Base-by-base conservation (phyloP, 2,888 invertebrate genomes). In the Rhodophaea formosa region DNA sequence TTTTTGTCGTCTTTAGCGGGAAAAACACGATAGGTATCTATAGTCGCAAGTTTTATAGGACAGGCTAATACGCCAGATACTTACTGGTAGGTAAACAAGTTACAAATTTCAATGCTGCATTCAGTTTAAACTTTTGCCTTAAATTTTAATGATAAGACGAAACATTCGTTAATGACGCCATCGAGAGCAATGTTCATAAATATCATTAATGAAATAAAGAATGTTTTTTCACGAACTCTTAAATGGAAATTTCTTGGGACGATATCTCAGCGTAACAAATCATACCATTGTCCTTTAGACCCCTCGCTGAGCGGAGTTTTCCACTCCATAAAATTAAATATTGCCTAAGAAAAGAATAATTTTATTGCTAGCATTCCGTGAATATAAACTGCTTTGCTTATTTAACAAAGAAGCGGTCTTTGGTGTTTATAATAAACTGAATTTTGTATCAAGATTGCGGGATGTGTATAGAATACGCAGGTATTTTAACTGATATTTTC, bases 251-350 rank as follows among this genome's bases (percentile, higher is more conserved):
- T 62, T 57, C 58, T 59, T 45, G 58, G 61, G 62, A 63, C 16
- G 62, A 65, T 62, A 65, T 62, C 61, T 58, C 53, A 8, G 53
- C 45, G 62, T 57, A 62, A 65, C 64, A 65, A 65, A 65, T 65
- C 62, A 65, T 65, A 57, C 59, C 59, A 63, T 65, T 65, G 65
- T 65, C 60, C 62, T 47, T 29, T 30, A 46, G 57, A 45, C 57
- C 60, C 62, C 65, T 62, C 62, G 57, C 57, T 35, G 59, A 30
- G 43, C 46, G 46, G 61, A 60, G 62, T 65, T 65, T 65, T 63
- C 65, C 62, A 65, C 65, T 62, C 62, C 65, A 65, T 65, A 63
- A 65, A 65, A 65, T 65, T 63, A 63, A 65, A 65, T 65, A 65
- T 65, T 62, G 61, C 60, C 30, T 54, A 53, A 52, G 58, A 59